phyloP scores from a whole-genome alignment of 2,113 vertebrate species.

The Onychostoma macrolepis region DNA sequence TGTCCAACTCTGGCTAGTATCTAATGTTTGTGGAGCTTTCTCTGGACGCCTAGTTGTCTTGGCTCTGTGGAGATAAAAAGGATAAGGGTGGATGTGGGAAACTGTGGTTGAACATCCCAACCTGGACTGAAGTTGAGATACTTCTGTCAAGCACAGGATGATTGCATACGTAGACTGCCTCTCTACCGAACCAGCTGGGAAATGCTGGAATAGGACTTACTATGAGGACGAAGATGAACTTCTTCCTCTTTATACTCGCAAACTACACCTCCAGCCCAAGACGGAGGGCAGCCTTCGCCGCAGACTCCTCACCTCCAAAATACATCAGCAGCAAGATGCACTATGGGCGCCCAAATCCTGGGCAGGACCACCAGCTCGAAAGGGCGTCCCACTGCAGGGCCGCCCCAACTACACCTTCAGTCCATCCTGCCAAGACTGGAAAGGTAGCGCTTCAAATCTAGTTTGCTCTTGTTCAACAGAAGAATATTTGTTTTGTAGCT shows the following conservation, averaged over 20 bases:
- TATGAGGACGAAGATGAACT: constrained; percentile 74
- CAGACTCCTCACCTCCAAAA: constrained; percentile 72
- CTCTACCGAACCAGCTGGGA: constrained; percentile 62
- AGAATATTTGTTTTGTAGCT: constrained; percentile 9
- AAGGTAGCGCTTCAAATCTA: constrained; percentile 44
- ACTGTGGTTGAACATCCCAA: neutral
- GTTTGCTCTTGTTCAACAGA: neutral
- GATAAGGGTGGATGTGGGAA: constrained; percentile 22
- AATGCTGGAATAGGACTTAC: constrained; percentile 66
- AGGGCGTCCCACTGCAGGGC: constrained; percentile 6
- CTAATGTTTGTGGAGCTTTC: constrained; percentile 14
- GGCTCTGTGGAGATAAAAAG: neutral
- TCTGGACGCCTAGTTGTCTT: neutral
- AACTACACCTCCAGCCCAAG: constrained; percentile 67
- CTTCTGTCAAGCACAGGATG: constrained; percentile 57
- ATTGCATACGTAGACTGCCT: constrained; percentile 76
- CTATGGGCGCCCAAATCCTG: constrained; percentile 50
- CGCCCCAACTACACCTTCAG: constrained; percentile 24
- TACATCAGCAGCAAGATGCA: constrained; percentile 71
- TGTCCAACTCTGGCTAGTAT: neutral
- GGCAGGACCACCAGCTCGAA: constrained; percentile 19
- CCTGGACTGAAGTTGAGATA: neutral
- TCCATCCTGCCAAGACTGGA: constrained; percentile 16
- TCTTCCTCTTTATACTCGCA: constrained; percentile 64
- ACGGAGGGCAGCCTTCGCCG: constrained; percentile 72